Evolutionary conservation across 2,797 vertebrate species (phyloP).

Genomic region (Hafferia zeledoni): DNA sequence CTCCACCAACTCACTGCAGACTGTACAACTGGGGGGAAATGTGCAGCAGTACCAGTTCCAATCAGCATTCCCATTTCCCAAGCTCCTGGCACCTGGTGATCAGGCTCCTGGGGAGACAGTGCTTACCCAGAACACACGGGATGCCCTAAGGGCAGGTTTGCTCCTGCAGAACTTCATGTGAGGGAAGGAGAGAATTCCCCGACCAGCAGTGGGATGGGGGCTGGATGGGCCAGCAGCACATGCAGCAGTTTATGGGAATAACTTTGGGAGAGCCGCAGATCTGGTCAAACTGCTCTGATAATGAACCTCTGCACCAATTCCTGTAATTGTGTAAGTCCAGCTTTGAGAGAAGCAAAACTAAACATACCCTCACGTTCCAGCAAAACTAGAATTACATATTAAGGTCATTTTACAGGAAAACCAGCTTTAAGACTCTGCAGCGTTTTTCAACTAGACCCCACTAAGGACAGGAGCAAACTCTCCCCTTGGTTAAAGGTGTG

Average conservation of each 20-base stretch:
- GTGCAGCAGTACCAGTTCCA: neutral
- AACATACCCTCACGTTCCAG: accelerated
- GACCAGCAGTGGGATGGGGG: neutral
- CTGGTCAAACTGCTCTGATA: accelerated
- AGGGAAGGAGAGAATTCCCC: neutral
- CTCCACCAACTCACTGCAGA: neutral
- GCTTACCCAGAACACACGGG: neutral
- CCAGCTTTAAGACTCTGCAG: neutral
- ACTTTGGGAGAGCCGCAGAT: neutral
- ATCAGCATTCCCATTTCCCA: neutral
- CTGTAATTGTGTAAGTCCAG: neutral
- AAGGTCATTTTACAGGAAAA: neutral
- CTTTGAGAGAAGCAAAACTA: neutral
- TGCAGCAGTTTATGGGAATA: neutral
- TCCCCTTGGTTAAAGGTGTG: neutral
- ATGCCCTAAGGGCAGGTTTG: neutral
- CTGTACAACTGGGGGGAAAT: accelerated
- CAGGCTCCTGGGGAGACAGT: neutral
- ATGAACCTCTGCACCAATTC: accelerated
- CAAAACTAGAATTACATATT: neutral
- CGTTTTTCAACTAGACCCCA: neutral
- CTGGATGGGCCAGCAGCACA: neutral
- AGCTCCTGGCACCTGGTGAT: neutral
- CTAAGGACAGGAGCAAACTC: neutral
- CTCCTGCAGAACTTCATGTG: accelerated